These are phyloP conservation scores for Urocolius indicus DNA, from an alignment of 2,113 vertebrate genomes.

Conservation along the genomic window DNA sequence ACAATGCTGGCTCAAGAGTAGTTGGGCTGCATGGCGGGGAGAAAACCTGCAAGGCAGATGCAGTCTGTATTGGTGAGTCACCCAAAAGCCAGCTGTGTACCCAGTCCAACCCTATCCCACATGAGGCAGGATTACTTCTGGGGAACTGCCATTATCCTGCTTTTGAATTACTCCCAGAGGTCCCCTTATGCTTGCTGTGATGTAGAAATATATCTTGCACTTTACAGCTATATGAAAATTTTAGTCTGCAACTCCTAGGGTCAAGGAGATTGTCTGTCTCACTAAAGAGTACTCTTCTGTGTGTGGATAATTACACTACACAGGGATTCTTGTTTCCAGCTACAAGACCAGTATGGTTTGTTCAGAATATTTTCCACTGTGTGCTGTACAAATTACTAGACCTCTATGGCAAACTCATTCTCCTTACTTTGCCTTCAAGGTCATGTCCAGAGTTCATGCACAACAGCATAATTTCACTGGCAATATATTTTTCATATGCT, in stretches of 20 bases:
- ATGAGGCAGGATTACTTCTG: background rate
- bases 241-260: no score
- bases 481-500: background rate
- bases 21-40: background rate
- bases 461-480: background rate
- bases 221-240: background rate
- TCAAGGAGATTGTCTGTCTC: background rate
- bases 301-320: rapidly evolving
- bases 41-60: background rate
- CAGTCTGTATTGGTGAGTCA: background rate
- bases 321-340: background rate
- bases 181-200: background rate
- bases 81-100: background rate
- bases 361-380: background rate
- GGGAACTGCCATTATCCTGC: background rate
- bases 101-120: background rate
- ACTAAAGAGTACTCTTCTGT: background rate
- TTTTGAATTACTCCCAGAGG: background rate
- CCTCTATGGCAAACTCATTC: background rate
- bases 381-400: background rate
- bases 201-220: background rate
- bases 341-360: background rate
- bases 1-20: background rate
- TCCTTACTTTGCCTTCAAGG: background rate
- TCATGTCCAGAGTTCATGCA: background rate